These are phyloP conservation scores for Synergus itoensis DNA, from an alignment of 2,888 invertebrate genomes.

Conservation along the genomic window DNA sequence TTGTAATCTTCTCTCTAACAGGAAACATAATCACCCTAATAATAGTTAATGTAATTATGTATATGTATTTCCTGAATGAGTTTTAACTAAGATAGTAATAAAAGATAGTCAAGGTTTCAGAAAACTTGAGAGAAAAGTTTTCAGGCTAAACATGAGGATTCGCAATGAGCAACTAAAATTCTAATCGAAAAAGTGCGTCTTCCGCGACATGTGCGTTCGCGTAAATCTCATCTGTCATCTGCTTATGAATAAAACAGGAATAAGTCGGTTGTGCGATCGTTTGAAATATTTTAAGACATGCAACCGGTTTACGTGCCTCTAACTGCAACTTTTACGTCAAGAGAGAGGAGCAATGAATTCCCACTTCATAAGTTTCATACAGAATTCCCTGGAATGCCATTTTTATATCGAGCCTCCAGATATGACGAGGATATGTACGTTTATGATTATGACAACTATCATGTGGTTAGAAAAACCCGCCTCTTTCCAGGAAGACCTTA, in stretches of 20 bases:
- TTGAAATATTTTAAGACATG: conserved; percentile 56
- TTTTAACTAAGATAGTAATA: not conserved
- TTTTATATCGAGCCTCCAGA: conserved; percentile 8
- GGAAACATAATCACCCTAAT: not conserved
- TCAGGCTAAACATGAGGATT: not conserved
- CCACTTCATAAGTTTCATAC: conserved; percentile 29
- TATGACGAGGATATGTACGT: conserved; percentile 7
- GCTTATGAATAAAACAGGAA: conserved; percentile 16
- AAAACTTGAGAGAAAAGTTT: not conserved
- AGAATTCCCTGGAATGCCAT: not conserved
- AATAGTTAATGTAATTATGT: not conserved
- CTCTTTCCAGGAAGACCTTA: not conserved
- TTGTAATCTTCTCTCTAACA: conserved; percentile 7
- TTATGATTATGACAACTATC: conserved; percentile 5
- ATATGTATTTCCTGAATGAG: not conserved
- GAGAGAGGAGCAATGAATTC: conserved; percentile 27
- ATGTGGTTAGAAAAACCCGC: conserved; percentile 2
- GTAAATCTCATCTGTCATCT: not conserved
- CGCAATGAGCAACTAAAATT: not conserved
- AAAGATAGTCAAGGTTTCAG: not conserved
- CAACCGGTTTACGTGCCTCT: conserved; percentile 55
- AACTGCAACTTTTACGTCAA: conserved; percentile 29
- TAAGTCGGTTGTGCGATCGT: not conserved
- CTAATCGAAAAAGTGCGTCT: not conserved
- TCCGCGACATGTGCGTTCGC: conserved; percentile 8